Percentiles rank a stretch among this genome's conserved stretches.
Evolutionary conservation across 2,797 vertebrate species (phyloP).

Genomic region (Oreonectes daqikongensis): DNA sequence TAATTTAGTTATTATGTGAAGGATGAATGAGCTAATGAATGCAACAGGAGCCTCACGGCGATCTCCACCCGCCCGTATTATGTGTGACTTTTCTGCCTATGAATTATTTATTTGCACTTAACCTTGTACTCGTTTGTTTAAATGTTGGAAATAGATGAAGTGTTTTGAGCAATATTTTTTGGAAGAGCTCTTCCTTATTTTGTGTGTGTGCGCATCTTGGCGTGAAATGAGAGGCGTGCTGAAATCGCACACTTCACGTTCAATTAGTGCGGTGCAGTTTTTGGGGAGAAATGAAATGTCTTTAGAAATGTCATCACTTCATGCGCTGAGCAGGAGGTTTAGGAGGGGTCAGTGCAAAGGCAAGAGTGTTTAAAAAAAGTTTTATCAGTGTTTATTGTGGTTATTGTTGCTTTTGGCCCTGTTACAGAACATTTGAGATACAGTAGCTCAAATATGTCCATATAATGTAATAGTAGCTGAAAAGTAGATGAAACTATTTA

Average conservation of each 20-base stretch:
- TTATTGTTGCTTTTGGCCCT: neutral
- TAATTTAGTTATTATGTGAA: conserved; percentile 75
- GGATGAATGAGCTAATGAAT: conserved; percentile 74
- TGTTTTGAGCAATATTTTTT: conserved; percentile 34
- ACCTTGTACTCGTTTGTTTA: conserved; percentile 65
- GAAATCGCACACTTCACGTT: conserved; percentile 22
- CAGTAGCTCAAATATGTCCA: neutral
- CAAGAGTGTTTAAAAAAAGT: neutral
- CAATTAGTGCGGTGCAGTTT: conserved; percentile 21
- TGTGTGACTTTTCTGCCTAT: conserved; percentile 55
- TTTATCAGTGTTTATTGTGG: conserved; percentile 14
- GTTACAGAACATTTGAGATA: neutral
- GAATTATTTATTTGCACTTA: conserved; percentile 68
- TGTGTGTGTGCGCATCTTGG: neutral
- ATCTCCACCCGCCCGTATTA: conserved; percentile 60
- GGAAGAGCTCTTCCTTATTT: conserved; percentile 10
- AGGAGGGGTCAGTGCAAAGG: neutral
- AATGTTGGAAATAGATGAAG: conserved; percentile 59
- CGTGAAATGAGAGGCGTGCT: conserved; percentile 25
- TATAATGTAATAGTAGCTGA: too few species aligned
- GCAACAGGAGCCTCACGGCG: conserved; percentile 60
- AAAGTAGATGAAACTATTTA: too few species aligned
- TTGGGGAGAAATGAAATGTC: conserved; percentile 5
- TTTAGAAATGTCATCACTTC: neutral
- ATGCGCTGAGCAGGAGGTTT: neutral